Evolutionary conservation across 2,888 invertebrate genomes (phyloP).

Genomic region (Abrostola tripartita): DNA sequence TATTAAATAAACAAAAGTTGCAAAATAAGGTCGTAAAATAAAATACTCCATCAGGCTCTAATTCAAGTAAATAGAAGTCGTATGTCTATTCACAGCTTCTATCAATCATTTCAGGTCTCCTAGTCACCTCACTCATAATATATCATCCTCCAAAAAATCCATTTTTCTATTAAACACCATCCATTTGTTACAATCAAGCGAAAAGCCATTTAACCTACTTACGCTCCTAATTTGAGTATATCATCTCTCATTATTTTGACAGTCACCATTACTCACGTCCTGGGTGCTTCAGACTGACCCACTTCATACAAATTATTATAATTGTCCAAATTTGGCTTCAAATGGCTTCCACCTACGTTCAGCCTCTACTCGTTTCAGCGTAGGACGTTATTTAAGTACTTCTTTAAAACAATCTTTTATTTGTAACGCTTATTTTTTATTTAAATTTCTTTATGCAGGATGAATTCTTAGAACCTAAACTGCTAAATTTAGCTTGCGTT

Average conservation of each 20-base stretch:
- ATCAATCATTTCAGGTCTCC: no score
- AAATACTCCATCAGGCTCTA: no score
- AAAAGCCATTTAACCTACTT: constrained; percentile 41
- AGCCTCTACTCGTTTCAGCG: constrained; percentile 50
- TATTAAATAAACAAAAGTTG: no score
- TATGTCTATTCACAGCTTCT: no score
- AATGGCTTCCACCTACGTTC: constrained; percentile 49
- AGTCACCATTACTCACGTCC: constrained; percentile 65
- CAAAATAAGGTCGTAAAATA: no score
- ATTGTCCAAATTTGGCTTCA: constrained; percentile 72
- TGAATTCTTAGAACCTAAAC: no score
- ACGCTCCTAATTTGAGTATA: constrained; percentile 50
- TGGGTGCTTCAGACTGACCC: constrained; percentile 65
- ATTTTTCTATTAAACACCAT: constrained; percentile 11
- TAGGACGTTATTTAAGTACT: constrained; percentile 58
- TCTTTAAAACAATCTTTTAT: constrained; percentile 1
- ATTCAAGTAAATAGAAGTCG: no score
- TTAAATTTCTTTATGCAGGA: no score
- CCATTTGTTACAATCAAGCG: constrained; percentile 43
- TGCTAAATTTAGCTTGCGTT: constrained; percentile 1
- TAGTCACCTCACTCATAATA: no score
- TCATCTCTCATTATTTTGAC: constrained; percentile 59
- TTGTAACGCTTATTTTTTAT: background rate
- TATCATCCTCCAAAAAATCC: constrained; percentile 1
- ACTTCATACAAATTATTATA: constrained; percentile 68